Percentiles rank a stretch among this genome's conserved stretches.
These are phyloP conservation scores for Linnaemya tessellans DNA, from an alignment of 2,888 invertebrate species.

Conservation along the genomic window DNA sequence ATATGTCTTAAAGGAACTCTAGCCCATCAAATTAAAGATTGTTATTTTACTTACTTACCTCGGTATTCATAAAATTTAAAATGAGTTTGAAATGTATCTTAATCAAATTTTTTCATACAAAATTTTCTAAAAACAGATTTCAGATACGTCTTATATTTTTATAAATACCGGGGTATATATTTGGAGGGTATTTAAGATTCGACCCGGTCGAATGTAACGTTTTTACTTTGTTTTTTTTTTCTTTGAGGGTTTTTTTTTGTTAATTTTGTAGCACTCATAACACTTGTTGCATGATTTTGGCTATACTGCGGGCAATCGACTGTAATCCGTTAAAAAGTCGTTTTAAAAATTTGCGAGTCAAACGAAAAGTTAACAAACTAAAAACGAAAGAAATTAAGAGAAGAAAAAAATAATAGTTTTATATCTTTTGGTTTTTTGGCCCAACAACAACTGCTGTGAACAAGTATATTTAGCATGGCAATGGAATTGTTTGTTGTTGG, in stretches of 20 bases:
- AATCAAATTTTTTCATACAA: too few species aligned
- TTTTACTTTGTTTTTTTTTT: background rate
- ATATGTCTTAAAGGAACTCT: too few species aligned
- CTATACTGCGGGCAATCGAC: slow-evolving; percentile 43
- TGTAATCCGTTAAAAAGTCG: slow-evolving; percentile 61
- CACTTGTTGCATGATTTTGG: slow-evolving; percentile 65
- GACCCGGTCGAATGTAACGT: too few species aligned
- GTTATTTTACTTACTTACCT: too few species aligned
- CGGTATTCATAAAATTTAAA: too few species aligned
- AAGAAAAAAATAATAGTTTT: background rate
- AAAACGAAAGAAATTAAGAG: background rate
- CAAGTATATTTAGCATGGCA: slow-evolving; percentile 1
- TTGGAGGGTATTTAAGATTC: too few species aligned
- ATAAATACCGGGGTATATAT: too few species aligned
- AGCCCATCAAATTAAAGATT: too few species aligned
- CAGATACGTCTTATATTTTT: too few species aligned
- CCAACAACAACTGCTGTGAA: background rate
- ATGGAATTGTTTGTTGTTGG: background rate
- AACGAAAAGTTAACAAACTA: background rate
- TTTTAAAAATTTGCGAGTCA: slow-evolving; percentile 29
- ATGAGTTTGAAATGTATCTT: too few species aligned
- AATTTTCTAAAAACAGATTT: too few species aligned
- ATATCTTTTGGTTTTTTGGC: slow-evolving; percentile 27
- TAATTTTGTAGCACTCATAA: slow-evolving; percentile 45
- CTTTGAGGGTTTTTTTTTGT: background rate